Evolutionary conservation across 2,888 invertebrate genomes (phyloP).

Genomic region (Drosophila mimetica): DNA sequence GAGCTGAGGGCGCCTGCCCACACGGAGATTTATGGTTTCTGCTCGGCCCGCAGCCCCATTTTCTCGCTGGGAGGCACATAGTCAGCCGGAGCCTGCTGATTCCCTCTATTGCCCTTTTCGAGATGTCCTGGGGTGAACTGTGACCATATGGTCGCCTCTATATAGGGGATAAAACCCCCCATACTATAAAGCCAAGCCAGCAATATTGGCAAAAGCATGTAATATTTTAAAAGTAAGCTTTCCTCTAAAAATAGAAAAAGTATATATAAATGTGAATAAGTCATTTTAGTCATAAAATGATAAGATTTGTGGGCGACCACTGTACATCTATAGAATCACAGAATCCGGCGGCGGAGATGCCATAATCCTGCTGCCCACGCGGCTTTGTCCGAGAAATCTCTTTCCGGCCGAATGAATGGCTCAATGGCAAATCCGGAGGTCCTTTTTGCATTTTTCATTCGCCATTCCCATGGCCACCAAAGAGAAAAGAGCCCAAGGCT

Average conservation of each 20-base stretch:
- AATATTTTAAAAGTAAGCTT: not conserved
- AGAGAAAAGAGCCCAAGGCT: slow-evolving; percentile 61
- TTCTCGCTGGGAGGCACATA: slow-evolving; percentile 9
- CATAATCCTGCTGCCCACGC: slow-evolving; percentile 34
- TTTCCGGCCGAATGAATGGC: slow-evolving; percentile 13
- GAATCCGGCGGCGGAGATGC: not conserved
- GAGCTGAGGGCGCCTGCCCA: slow-evolving; percentile 30
- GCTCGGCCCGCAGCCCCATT: slow-evolving; percentile 26
- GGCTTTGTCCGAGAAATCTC: slow-evolving; percentile 22
- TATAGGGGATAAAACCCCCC: not conserved
- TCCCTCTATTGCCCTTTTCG: slow-evolving; percentile 3
- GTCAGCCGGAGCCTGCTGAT: slow-evolving; percentile 18
- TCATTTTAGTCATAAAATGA: not conserved
- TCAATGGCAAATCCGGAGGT: slow-evolving; percentile 37
- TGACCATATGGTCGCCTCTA: slow-evolving; percentile 15
- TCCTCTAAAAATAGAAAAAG: not conserved
- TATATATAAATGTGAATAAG: not conserved
- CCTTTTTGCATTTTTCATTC: slow-evolving; percentile 40
- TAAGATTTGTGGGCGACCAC: not conserved
- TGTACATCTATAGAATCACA: not conserved
- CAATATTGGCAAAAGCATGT: not conserved
- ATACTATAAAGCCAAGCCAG: not conserved
- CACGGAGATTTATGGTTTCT: slow-evolving; percentile 40
- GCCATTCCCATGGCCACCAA: slow-evolving; percentile 34
- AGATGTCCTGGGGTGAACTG: slow-evolving; percentile 17